Percentiles rank a stretch among this genome's conserved stretches.
Conservation (phyloP, 2,113 vertebrate genomes). For the Pygoscelis adeliae region DNA sequence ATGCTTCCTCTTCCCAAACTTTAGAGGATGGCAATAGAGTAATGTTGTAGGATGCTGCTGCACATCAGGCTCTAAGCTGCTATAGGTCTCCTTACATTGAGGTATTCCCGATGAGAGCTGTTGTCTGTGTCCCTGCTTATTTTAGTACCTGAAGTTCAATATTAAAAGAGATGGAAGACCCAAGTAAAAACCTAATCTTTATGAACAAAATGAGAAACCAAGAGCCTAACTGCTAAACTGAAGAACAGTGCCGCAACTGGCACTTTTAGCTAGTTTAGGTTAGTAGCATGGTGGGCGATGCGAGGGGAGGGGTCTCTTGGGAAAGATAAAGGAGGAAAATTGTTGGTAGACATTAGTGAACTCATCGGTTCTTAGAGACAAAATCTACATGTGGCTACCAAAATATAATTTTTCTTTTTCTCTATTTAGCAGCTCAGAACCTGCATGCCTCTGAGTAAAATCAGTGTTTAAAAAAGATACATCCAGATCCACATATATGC, state of each 20-base stretch:
- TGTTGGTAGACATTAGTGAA: background rate
- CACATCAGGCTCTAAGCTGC: background rate
- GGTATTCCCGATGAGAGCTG: background rate
- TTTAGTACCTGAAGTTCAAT: background rate
- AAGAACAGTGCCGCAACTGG: background rate
- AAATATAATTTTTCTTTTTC: background rate
- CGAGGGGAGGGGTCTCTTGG: background rate
- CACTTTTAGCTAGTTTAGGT: background rate
- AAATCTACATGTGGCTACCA: background rate
- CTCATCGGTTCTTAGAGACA: background rate
- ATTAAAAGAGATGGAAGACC: background rate
- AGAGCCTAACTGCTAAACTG: background rate
- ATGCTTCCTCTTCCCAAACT: background rate
- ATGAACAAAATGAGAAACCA: background rate
- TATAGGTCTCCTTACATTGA: background rate
- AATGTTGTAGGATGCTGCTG: background rate
- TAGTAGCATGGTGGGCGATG: background rate
- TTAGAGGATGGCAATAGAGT: background rate
- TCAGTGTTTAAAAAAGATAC: background rate
- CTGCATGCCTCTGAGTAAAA: background rate
- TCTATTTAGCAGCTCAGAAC: background rate
- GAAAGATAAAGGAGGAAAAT: background rate
- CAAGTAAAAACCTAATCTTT: background rate
- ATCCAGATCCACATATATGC: background rate
- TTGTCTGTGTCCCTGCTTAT: background rate